Conservation (phyloP, 2,797 vertebrate species). For the Xiphorhynchus erythropygius region DNA sequence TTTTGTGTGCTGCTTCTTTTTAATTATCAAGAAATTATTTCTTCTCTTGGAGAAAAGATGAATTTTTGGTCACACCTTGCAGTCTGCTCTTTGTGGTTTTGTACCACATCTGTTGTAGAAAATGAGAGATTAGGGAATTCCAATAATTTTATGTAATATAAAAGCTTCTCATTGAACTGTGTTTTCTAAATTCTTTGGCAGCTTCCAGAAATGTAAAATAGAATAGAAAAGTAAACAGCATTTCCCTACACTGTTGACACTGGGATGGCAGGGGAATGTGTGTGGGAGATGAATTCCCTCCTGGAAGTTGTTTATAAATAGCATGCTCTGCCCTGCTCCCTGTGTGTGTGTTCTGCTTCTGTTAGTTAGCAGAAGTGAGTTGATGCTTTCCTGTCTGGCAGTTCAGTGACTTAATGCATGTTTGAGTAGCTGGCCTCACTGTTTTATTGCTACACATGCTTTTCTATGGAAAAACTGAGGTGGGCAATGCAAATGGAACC, state of each 20-base stretch:
- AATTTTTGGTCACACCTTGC: neutral
- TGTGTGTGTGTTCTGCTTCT: constrained; percentile 11
- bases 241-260: neutral
- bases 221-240: neutral
- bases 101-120: neutral
- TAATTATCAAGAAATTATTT: neutral
- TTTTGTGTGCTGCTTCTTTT: neutral
- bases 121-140: neutral
- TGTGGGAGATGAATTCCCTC: neutral
- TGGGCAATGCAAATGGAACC: constrained; percentile 5
- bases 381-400: constrained; percentile 33
- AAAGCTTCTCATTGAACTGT: neutral
- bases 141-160: neutral
- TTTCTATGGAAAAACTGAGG: constrained; percentile 52
- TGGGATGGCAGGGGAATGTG: neutral
- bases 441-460: neutral
- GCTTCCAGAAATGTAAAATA: neutral
- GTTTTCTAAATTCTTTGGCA: neutral
- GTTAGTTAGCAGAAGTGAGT: neutral
- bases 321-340: neutral
- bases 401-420: constrained; percentile 19
- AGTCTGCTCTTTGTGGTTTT: neutral
- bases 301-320: constrained; percentile 33
- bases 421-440: constrained; percentile 27
- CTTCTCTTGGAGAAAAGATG: neutral